Conservation (phyloP, 2,113 vertebrate genomes). For the Crotalus helleri region DNA sequence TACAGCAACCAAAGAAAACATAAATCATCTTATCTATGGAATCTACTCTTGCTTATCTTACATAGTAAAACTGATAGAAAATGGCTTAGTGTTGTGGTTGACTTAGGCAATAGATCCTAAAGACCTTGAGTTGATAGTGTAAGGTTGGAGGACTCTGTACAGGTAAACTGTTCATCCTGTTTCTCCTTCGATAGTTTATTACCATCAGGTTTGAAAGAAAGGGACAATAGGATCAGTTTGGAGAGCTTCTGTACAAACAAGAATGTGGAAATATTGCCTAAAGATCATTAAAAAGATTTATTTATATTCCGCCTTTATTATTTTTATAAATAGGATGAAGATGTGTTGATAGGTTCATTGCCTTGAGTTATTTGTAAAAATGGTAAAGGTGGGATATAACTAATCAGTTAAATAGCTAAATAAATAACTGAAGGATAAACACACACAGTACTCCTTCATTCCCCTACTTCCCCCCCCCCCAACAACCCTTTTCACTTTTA, state of each 20-base stretch:
- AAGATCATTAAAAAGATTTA: not conserved
- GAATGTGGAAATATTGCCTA: not conserved
- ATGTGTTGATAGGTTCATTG: not conserved
- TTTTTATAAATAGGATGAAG: not conserved
- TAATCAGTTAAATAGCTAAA: not conserved
- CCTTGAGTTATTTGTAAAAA: not conserved
- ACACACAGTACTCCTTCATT: accelerated
- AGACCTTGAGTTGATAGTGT: not conserved
- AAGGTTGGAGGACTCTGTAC: not conserved
- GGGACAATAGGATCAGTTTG: not conserved
- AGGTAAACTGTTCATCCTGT: not conserved
- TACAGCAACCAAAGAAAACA: not conserved
- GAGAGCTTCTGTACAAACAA: not conserved
- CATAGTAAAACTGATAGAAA: not conserved
- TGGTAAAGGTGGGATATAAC: not conserved
- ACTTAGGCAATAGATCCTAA: not conserved
- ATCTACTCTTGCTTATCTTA: not conserved
- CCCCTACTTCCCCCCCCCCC: not conserved
- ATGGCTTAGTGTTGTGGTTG: not conserved
- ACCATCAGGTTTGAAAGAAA: not conserved
- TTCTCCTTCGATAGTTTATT: not conserved
- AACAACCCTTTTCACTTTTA: not conserved
- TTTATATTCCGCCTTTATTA: not conserved
- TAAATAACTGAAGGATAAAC: not conserved
- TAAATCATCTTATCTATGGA: not conserved